Percentiles rank a stretch among this genome's conserved stretches.
Evolutionary conservation across 1,140 invertebrate species (phyloP).

Genomic region (Mesaphorura yosii): DNA sequence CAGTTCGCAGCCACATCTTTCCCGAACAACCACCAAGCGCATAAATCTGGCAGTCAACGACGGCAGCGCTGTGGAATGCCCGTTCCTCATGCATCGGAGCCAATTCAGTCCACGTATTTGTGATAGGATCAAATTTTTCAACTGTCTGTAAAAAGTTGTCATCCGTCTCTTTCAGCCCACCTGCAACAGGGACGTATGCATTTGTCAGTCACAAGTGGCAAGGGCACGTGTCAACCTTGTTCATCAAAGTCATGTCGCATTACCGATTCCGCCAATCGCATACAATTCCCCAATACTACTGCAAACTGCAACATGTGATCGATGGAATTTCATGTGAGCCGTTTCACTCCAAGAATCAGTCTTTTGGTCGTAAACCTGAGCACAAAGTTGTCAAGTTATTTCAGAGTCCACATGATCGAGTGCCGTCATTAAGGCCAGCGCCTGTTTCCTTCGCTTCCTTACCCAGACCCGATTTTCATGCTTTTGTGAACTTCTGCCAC

Average conservation of each 20-base stretch:
- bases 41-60: conserved; percentile 34
- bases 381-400: conserved; percentile 5
- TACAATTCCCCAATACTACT: conserved; percentile 32
- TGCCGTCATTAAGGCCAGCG: not conserved
- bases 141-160: conserved; percentile 27
- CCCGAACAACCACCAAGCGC: conserved; percentile 35
- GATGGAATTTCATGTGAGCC: conserved; percentile 30
- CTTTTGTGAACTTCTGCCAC: conserved; percentile 29
- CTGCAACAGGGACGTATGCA: conserved; percentile 6
- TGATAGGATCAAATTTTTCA: conserved; percentile 32
- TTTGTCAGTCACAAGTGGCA: not conserved
- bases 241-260: too few species aligned
- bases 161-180: conserved; percentile 24
- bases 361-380: conserved; percentile 32
- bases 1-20: conserved; percentile 33
- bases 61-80: conserved; percentile 33
- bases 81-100: conserved; percentile 33
- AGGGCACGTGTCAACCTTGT: not conserved
- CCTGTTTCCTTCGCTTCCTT: conserved; percentile 13
- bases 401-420: too few species aligned
- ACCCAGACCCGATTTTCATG: conserved; percentile 34
- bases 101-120: conserved; percentile 30
- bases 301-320: conserved; percentile 32
- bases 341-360: conserved; percentile 31
- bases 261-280: conserved; percentile 34